These are phyloP conservation scores for Coremacera marginata DNA, from an alignment of 2,888 invertebrate genomes.

Conservation along the genomic window DNA sequence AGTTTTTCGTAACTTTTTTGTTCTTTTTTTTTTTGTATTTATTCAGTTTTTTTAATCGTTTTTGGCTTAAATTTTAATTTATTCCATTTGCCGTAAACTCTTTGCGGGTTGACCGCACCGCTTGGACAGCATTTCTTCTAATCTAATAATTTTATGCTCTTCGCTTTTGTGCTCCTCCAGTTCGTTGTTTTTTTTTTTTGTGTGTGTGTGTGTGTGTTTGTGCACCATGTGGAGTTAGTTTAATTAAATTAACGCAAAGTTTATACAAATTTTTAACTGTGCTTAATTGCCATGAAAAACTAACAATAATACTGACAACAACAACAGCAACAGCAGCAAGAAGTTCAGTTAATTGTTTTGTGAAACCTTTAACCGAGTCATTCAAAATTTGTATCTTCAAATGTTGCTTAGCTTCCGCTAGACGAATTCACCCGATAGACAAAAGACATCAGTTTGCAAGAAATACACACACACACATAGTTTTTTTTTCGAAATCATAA, in stretches of 20 bases:
- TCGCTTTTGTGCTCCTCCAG: neutral
- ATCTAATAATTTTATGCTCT: no score
- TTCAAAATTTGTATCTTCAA: neutral
- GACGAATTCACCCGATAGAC: neutral
- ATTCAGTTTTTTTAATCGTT: neutral
- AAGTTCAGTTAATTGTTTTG: constrained; percentile 38
- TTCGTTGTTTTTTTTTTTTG: neutral
- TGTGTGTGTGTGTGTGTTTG: neutral
- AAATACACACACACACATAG: neutral
- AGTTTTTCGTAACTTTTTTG: neutral
- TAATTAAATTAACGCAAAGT: constrained; percentile 24
- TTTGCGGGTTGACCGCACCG: neutral
- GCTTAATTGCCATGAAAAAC: constrained; percentile 32
- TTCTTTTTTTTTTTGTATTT: neutral
- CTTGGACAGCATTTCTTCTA: neutral
- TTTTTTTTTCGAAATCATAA: constrained; percentile 36
- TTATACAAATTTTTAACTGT: constrained; percentile 25
- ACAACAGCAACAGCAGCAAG: neutral
- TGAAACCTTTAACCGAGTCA: constrained; percentile 23
- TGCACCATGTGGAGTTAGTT: constrained; percentile 6
- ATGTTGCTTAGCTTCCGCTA: neutral
- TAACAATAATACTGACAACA: neutral
- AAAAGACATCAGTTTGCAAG: neutral
- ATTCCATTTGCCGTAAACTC: neutral
- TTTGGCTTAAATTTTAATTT: neutral